Evolutionary conservation across 2,797 vertebrate species (phyloP), one percentile per base, ranked within the genome.

Genomic region (Coreius guichenoti): DNA sequence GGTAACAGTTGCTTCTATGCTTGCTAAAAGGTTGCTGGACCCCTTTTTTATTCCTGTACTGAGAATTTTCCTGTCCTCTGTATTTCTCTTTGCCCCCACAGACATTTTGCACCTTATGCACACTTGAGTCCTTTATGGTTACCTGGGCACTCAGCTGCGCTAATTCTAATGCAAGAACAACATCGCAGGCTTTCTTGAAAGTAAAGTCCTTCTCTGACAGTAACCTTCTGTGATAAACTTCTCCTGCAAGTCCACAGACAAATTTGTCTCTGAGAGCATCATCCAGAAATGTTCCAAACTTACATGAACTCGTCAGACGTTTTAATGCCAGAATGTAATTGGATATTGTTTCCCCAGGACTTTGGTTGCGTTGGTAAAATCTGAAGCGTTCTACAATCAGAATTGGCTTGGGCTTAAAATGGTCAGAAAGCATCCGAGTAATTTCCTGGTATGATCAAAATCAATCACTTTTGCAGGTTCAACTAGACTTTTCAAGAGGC

Each of bases 401-500:
- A 73, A 29, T 16, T 8, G 14, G 70, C n/a, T 26, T 47, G 7
- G n/a, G 43, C 43, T 73, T 73, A n/a, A n/a, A n/a, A 9, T 73
- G 43, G 29, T 73, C n/a, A 8, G 43, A 47, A 73, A 73, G 39
- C 3, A 43, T 26, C 23, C 4, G 39, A 12, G 77, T 45, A 1
- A 85, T 63, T 26, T 80, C 7, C 47, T 8, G 11, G 29, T 51
- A 80, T 26, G 61, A 49, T 43, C n/a, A n/a, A 51, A 39, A 13
- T 68, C 8, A 26, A 54, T 21, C 6, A 74, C 16, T 80, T 80
- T 85, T 1, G 0, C 19, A 74, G 77, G 83, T 19, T 39, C 26
- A 43, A 51, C 23, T 5, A 80, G 17, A 80, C 31, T 80, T 73
- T 72, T 74, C 33, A 85, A 23, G 3, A 80, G 54, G 8, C 77